A percentile compares a stretch with the other conserved stretches of the same genome.
phyloP scores from a whole-genome alignment of 2,888 invertebrate genomes.

The Ypsolopha scabrella region DNA sequence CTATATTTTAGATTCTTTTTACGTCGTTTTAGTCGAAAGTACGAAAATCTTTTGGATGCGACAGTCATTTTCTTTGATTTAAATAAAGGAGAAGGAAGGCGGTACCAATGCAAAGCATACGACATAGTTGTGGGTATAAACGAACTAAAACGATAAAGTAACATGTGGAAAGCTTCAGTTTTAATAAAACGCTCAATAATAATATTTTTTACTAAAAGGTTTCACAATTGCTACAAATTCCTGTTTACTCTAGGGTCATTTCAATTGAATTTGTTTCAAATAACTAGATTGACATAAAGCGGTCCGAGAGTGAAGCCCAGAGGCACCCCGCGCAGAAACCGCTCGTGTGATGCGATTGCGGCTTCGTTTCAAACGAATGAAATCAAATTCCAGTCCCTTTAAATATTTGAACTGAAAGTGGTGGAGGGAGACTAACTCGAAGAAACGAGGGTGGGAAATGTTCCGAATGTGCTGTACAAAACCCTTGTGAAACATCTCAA shows the following conservation, averaged over 20 bases:
- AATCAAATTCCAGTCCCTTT: conserved; percentile 61
- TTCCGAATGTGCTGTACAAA: background rate
- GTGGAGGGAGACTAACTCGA: background rate
- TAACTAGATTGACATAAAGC: conserved; percentile 52
- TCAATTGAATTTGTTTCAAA: conserved; percentile 49
- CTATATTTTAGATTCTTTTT: conserved; percentile 37
- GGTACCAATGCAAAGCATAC: too few relatives aligned
- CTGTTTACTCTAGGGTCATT: conserved; percentile 44
- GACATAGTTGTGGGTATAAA: too few relatives aligned
- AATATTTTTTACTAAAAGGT: too few relatives aligned
- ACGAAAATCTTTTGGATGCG: too few relatives aligned
- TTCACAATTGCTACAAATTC: conserved; percentile 5
- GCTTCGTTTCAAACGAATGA: conserved; percentile 31
- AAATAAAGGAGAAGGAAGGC: too few relatives aligned
- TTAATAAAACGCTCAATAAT: too few relatives aligned
- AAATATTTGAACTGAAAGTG: conserved; percentile 61
- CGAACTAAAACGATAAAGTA: too few relatives aligned
- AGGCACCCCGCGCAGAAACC: conserved; percentile 25
- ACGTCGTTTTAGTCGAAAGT: background rate
- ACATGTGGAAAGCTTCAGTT: too few relatives aligned
- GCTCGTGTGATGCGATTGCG: conserved; percentile 64
- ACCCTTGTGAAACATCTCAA: background rate
- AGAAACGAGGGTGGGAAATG: background rate
- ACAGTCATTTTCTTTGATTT: too few relatives aligned
- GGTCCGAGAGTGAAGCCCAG: conserved; percentile 18